Evolutionary conservation across 2,888 invertebrate genomes (phyloP).

Genomic region (Cepaea hortensis): DNA sequence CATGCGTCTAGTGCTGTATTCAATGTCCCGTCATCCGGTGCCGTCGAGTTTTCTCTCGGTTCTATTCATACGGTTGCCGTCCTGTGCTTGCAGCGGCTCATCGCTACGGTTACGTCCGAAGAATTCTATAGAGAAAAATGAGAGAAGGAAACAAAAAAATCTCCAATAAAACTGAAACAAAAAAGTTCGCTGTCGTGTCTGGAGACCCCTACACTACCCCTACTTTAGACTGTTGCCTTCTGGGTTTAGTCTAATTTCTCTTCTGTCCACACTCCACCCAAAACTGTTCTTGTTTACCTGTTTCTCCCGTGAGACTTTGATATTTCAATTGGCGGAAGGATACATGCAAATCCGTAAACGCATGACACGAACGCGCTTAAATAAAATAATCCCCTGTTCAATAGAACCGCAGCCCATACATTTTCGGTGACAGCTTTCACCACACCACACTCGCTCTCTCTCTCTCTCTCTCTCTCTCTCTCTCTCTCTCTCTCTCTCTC

Average conservation of each 20-base stretch:
- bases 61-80: conserved; percentile 13
- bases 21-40: not conserved
- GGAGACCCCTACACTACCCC: not conserved
- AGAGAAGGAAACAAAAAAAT: not conserved
- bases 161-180: conserved; percentile 5
- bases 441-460: too few relatives aligned
- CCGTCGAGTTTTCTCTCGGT: not conserved
- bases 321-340: conserved; percentile 1
- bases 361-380: not conserved
- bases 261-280: not conserved
- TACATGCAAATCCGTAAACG: conserved; percentile 3
- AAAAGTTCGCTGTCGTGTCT: not conserved
- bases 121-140: not conserved
- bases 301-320: not conserved
- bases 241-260: not conserved
- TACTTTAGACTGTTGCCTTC: not conserved
- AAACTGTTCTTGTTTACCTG: not conserved
- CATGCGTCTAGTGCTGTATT: not conserved
- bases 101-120: not conserved
- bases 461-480: too few relatives aligned
- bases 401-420: not conserved
- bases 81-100: not conserved
- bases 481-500: too few relatives aligned
- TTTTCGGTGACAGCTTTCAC: too few relatives aligned
- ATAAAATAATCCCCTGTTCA: not conserved